Evolutionary conservation across 2,888 invertebrate genomes (phyloP), one percentile per base, ranked within the genome.

Genomic region (Carterocephalus palaemon): DNA sequence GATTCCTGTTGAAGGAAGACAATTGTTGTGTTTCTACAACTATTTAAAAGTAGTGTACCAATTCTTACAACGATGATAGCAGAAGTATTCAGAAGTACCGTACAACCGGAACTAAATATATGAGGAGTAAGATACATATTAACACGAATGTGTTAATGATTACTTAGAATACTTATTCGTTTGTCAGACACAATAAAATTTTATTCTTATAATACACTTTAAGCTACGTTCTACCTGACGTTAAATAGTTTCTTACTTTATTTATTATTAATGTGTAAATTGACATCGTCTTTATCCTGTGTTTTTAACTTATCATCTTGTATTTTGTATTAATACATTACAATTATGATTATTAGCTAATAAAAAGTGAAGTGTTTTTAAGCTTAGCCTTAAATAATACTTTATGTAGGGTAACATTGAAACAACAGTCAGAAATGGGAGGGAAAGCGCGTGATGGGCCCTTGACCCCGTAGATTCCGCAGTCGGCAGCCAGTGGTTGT

Each of bases 401-500:
- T 50, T 36, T 8, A 55, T 13, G 41, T 74, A 66, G 61, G 72
- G 71, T 53, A 81, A 53, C 58, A 75, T 55, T 51, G 67, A 52
- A 12, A 76, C 54, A 4, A 69, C 48, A n/a, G 65, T 59, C 2
- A 77, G 64, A 48, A 63, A 65, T 51, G 70, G 67, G 48, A 75
- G 53, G 20, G 77, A 65, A 13, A 67, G 56, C 4, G 69, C 59
- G 59, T 69, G 73, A 47, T 71, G 60, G 22, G 56, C 59, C 31
- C 59, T 65, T 20, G 74, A 69, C n/a, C 74, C 77, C 1, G 74
- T 68, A 0, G 85, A 85, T 47, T 83, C 84, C 3, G 74, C 83
- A 62, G 88, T 86, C 3, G 87, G 85, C 12, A 86, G 64, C 85
- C 85, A 87, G 62, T 84, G 77, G 72, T 86, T 87, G 71, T 87